Evolutionary conservation across 2,113 vertebrate species (phyloP).

Genomic region (Esox niger): DNA sequence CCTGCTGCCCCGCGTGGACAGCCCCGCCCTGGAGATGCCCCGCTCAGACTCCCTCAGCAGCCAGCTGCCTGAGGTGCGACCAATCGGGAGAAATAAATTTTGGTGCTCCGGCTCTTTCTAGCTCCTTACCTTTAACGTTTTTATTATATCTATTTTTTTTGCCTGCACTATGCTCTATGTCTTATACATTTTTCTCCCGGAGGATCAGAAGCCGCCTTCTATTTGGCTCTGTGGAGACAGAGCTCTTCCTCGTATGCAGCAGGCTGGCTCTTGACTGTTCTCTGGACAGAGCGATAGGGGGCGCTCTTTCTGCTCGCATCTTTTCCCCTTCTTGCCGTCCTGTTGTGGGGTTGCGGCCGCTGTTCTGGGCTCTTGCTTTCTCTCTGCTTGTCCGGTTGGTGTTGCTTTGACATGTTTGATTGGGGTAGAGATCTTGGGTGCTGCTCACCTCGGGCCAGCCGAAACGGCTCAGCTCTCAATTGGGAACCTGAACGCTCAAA

Average conservation of each 20-base stretch:
- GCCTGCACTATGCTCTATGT: not conserved
- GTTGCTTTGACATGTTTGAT: constrained; percentile 80
- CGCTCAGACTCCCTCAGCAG: constrained; percentile 93
- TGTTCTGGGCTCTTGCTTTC: constrained; percentile 17
- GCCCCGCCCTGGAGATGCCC: constrained; percentile 85
- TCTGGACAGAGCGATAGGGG: not conserved
- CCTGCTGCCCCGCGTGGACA: constrained; percentile 77
- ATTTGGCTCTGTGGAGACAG: not conserved
- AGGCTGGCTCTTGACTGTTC: not conserved
- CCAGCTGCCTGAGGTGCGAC: constrained; percentile 99
- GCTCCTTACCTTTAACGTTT: constrained; percentile 64
- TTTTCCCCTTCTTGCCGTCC: constrained; percentile 23
- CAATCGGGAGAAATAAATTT: constrained; percentile 76
- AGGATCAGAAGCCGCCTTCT: not conserved
- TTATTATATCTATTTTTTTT: not conserved
- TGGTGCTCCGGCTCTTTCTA: constrained; percentile 90
- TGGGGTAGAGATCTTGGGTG: constrained; percentile 58
- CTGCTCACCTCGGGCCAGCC: constrained; percentile 94
- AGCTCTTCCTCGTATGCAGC: not conserved
- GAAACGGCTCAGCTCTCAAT: constrained; percentile 77
- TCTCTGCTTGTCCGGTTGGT: constrained; percentile 31
- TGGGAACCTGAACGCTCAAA: constrained; percentile 55
- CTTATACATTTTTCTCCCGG: not conserved
- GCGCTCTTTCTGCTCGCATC: constrained; percentile 24
- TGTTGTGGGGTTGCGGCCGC: constrained; percentile 54